phyloP scores from a whole-genome alignment of 2,113 vertebrate genomes.

The Plestiodon gilberti region DNA sequence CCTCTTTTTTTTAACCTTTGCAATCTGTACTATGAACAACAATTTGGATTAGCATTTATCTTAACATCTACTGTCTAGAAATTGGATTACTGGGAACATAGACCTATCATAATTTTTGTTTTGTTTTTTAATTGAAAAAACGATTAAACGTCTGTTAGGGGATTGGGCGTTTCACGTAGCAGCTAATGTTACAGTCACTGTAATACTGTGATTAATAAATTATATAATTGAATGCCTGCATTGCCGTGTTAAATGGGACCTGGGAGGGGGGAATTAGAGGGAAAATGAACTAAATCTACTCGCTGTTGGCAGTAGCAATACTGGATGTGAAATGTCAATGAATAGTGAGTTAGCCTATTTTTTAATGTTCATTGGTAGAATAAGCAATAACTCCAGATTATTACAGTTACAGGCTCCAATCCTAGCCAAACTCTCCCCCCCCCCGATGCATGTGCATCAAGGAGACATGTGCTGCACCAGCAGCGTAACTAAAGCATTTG shows the following conservation, averaged over 20 bases:
- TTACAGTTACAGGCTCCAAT: too few relatives aligned
- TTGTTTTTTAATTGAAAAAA: background rate
- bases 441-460: too few relatives aligned
- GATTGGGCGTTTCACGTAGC: background rate
- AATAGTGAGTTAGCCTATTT: background rate
- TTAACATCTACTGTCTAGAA: background rate
- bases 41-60: background rate
- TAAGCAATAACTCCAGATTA: background rate
- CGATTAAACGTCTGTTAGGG: background rate
- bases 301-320: background rate
- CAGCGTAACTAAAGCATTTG: too few relatives aligned
- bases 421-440: too few relatives aligned
- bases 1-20: background rate
- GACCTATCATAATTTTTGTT: background rate
- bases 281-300: constrained; percentile 3
- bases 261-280: background rate
- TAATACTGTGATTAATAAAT: constrained; percentile 3
- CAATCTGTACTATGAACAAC: background rate
- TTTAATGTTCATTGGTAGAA: background rate
- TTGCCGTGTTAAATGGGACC: background rate
- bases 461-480: too few relatives aligned
- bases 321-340: background rate
- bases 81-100: background rate
- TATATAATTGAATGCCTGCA: background rate
- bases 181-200: background rate